A percentile compares a stretch with the other conserved stretches of the same genome.
phyloP scores from a whole-genome alignment of 2,888 invertebrate species.

The Pollenia angustigena region DNA sequence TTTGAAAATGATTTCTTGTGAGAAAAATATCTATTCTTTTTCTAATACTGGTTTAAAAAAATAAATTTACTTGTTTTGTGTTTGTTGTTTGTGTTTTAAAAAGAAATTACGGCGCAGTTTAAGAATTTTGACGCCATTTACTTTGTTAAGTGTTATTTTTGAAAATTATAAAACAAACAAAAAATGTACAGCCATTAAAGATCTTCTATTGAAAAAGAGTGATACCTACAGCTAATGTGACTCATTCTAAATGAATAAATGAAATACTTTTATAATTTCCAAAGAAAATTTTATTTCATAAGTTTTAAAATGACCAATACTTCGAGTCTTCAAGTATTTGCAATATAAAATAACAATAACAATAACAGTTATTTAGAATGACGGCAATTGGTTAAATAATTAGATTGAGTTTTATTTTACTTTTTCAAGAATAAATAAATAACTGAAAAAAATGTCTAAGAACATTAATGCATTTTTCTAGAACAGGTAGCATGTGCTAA shows the following conservation, averaged over 20 bases:
- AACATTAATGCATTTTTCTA: slow-evolving; percentile 1
- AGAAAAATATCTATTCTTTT: slow-evolving; percentile 11
- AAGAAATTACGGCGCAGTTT: slow-evolving; percentile 36
- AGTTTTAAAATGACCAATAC: slow-evolving; percentile 10
- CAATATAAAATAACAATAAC: slow-evolving; percentile 25
- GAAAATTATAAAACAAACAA: background rate
- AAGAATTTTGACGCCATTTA: slow-evolving; percentile 43
- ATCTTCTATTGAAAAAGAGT: background rate
- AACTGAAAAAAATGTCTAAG: slow-evolving; percentile 2
- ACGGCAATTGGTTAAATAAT: slow-evolving; percentile 26
- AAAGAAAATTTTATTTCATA: slow-evolving; percentile 33
- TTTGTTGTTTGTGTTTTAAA: slow-evolving; percentile 1
- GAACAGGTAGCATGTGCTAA: background rate
- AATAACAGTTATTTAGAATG: slow-evolving; percentile 36
- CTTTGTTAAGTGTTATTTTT: background rate
- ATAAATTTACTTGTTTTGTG: background rate
- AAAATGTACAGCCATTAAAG: background rate
- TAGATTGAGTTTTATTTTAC: background rate
- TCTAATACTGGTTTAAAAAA: background rate
- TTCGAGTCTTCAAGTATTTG: background rate
- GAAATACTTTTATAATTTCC: slow-evolving; percentile 11
- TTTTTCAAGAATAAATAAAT: slow-evolving; percentile 32
- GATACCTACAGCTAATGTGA: slow-evolving; percentile 13
- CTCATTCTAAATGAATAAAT: background rate
- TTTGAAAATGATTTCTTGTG: slow-evolving; percentile 23